Percentiles rank a stretch among this genome's conserved stretches.
Conservation (phyloP, 2,888 invertebrate species). For the Apamea monoglypha region DNA sequence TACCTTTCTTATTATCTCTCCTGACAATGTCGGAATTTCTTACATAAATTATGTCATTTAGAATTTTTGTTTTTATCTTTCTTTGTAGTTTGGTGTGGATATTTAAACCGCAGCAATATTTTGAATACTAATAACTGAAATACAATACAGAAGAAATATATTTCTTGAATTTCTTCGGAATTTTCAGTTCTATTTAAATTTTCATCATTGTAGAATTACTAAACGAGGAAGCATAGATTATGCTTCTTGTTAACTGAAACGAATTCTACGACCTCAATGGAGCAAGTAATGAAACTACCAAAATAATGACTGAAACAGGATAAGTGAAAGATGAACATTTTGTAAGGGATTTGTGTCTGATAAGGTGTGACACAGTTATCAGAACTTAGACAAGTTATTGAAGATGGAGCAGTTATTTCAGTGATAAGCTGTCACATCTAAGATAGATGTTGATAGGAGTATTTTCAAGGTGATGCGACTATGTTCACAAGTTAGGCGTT, state of each 20-base stretch:
- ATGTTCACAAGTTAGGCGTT: conserved; percentile 45
- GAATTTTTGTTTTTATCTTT: conserved; percentile 26
- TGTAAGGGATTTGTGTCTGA: conserved; percentile 56
- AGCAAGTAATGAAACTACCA: neutral
- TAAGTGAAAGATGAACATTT: conserved; percentile 37
- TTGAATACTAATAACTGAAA: conserved; percentile 38
- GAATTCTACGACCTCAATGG: conserved; percentile 26
- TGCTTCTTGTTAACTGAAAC: conserved; percentile 10
- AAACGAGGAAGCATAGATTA: neutral
- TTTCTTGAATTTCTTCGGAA: conserved; percentile 13
- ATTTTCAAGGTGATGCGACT: conserved; percentile 68
- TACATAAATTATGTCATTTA: conserved; percentile 28
- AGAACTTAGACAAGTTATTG: conserved; percentile 51
- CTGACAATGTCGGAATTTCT: conserved; percentile 37
- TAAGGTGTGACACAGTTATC: conserved; percentile 65
- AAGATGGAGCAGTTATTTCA: conserved; percentile 69
- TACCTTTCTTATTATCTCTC: conserved; percentile 34
- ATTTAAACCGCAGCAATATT: conserved; percentile 7
- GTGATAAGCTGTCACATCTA: conserved; percentile 74
- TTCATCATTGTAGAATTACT: conserved; percentile 3
- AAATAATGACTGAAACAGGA: conserved; percentile 12
- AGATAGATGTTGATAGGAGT: conserved; percentile 70
- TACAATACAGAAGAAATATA: conserved; percentile 3
- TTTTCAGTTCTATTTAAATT: neutral
- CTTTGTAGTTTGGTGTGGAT: conserved; percentile 16